Base-by-base conservation (phyloP, 2,113 vertebrate genomes). In the Rhynchomys soricoides region DNA sequence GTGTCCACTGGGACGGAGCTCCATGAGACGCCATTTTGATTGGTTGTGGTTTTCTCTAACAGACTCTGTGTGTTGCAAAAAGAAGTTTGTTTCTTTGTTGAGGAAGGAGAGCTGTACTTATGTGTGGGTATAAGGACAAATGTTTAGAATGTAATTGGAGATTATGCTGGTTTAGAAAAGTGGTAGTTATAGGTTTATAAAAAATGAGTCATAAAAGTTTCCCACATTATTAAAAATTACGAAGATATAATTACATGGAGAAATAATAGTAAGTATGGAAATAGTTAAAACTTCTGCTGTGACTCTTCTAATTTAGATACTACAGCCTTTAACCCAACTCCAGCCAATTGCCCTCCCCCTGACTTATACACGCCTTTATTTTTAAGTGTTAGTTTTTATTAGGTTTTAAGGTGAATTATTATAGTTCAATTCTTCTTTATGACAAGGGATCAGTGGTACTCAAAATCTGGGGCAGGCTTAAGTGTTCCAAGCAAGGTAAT, bases 341-440 rank as follows among this genome's bases (percentile, higher is more conserved):
- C 8, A 78, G 15, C 9, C 66, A 95, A 37, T 57, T 34, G 3
- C 3, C 7, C 1, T 9, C 2, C 9, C 0, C 29, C 43, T 15
- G 12, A 92, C 73, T 81, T 87, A 89, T 26, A 77, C 26, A 91
- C 8, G 93, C 37, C 22, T 93, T 89, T 52, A 57, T 77, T n/a
- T 85, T 94, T 89, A 93, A 77, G 16, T 83, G 55, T 89, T 96
- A 86, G 57, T 48, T 96, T 94, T 95, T 92, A 57, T 92, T 95
- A 88, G 91, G 79, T 79, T 93, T 90, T 83, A 90, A 78, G 83
- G 50, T 95, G 78, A 97, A 93, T 96, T 96, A 66, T 31, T 91
- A 43, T 93, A 86, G 48, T 94, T 96, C 96, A 95, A 97, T 96
- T 95, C 94, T 95, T 93, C 73, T 7, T 91, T 40, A 86, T 71